Evolutionary conservation across 2,113 vertebrate genomes (phyloP).

Genomic region (Axis porcinus): DNA sequence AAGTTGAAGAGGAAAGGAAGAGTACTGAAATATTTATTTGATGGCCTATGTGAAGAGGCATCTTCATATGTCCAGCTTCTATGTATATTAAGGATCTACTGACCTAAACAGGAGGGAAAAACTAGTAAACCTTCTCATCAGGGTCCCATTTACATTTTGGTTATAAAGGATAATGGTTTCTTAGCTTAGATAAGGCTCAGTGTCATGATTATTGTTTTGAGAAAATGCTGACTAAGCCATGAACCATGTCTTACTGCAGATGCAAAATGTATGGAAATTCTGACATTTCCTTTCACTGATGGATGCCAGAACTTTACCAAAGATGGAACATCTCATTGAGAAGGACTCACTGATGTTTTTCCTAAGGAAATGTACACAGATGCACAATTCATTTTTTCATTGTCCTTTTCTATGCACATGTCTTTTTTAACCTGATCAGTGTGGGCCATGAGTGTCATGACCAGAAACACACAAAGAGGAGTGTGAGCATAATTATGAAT

Average conservation of each 20-base stretch:
- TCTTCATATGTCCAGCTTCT: neutral
- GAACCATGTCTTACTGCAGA: neutral
- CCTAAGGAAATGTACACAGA: neutral
- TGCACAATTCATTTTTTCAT: neutral
- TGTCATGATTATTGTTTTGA: neutral
- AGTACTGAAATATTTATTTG: neutral
- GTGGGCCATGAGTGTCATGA: neutral
- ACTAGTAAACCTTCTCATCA: neutral
- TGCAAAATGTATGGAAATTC: slow-evolving; percentile 13
- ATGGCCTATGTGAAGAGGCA: neutral
- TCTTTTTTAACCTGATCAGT: neutral
- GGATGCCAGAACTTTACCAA: neutral
- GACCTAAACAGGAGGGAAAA: neutral
- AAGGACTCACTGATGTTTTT: slow-evolving; percentile 14
- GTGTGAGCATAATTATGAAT: neutral
- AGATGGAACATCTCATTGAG: neutral
- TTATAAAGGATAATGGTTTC: neutral
- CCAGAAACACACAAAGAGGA: neutral
- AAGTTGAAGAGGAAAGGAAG: neutral
- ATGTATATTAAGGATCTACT: neutral
- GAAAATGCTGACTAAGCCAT: slow-evolving; percentile 31
- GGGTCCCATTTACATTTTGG: neutral
- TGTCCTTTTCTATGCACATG: neutral
- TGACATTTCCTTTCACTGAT: slow-evolving; percentile 1
- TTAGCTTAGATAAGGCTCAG: neutral